Evolutionary conservation across 1,140 invertebrate genomes (phyloP).

Genomic region (Doryteuthis pealeii): DNA sequence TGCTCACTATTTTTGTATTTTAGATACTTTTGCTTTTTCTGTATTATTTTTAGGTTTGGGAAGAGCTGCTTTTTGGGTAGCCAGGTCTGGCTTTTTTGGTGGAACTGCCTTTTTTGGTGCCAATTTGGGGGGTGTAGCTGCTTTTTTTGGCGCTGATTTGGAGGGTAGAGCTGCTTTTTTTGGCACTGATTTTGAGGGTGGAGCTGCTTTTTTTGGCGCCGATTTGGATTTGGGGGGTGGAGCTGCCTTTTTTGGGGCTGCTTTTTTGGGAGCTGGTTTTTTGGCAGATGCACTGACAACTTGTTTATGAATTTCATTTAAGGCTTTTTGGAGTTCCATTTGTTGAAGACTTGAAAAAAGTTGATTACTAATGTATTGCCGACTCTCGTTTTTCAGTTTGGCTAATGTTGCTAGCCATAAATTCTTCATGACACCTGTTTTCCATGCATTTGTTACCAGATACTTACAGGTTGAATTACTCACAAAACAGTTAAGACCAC

Average conservation of each 20-base stretch:
- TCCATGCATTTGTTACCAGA: slow-evolving; percentile 19
- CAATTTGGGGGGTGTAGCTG: neutral
- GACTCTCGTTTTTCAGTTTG: slow-evolving; percentile 18
- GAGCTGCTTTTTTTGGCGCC: neutral
- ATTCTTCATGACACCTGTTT: neutral
- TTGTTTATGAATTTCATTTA: neutral
- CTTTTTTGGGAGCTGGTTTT: neutral
- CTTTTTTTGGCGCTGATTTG: neutral
- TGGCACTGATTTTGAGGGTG: neutral
- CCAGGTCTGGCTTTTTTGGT: too few species aligned
- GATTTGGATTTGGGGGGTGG: neutral
- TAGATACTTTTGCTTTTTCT: too few species aligned
- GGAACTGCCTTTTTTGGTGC: too few species aligned
- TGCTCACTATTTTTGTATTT: too few species aligned
- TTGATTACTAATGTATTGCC: neutral
- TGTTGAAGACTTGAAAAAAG: neutral
- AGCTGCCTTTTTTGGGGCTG: neutral
- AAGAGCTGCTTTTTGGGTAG: too few species aligned
- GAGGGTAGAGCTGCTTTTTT: neutral
- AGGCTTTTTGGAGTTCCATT: neutral
- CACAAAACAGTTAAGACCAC: slow-evolving; percentile 28
- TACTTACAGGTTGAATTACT: slow-evolving; percentile 17
- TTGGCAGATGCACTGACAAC: neutral
- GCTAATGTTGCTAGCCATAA: slow-evolving; percentile 11
- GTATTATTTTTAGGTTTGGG: too few species aligned